Evolutionary conservation across 2,113 vertebrate genomes (phyloP).

Genomic region (Ciconia maguari): DNA sequence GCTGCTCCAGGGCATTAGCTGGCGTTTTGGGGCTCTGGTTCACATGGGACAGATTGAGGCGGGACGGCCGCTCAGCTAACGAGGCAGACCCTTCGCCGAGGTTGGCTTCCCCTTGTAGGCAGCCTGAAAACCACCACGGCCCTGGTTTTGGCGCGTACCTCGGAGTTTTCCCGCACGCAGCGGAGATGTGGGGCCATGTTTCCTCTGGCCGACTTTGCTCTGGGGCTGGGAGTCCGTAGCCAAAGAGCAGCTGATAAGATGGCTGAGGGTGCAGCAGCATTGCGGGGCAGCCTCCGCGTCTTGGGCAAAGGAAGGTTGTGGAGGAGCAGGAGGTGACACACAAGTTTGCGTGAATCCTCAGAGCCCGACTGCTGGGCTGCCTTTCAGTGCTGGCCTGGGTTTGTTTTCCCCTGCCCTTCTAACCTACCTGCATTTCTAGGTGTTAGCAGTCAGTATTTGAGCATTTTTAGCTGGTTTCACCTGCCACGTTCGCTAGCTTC

Average conservation of each 20-base stretch:
- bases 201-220: not conserved
- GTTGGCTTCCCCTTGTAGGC: not conserved
- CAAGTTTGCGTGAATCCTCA: not conserved
- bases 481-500: not conserved
- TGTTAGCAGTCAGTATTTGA: not conserved
- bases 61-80: not conserved
- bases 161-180: accelerated
- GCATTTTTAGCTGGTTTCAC: not conserved
- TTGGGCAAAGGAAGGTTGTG: not conserved
- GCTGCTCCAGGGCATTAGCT: not conserved
- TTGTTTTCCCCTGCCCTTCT: not conserved
- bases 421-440: not conserved
- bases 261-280: not conserved
- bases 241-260: not conserved
- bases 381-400: not conserved
- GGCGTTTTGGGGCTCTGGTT: not conserved
- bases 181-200: not conserved
- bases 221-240: not conserved
- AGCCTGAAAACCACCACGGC: not conserved
- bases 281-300: not conserved
- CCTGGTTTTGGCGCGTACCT: not conserved
- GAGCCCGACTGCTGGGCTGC: not conserved
- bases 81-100: not conserved
- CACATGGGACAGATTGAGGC: accelerated
- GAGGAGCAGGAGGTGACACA: not conserved